phyloP scores from a whole-genome alignment of 2,113 vertebrate genomes.

The Terrapene triunguis region DNA sequence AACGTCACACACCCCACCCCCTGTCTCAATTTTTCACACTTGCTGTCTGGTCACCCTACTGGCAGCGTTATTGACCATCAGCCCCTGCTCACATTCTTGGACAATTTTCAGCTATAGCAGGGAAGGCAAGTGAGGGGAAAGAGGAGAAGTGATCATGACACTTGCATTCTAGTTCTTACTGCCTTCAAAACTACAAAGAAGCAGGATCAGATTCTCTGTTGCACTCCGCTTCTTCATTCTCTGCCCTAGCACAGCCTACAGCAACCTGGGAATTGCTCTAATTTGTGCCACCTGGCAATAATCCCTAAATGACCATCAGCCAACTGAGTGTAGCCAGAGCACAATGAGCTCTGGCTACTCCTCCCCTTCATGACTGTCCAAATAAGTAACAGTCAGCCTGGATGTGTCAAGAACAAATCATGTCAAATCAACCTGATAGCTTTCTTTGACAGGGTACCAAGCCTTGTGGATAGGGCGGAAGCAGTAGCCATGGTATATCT shows the following conservation, averaged over 20 bases:
- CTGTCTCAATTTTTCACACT: too few relatives aligned
- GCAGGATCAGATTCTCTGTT: not conserved
- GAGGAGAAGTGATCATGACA: not conserved
- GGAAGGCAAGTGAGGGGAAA: not conserved
- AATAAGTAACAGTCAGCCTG: too few relatives aligned
- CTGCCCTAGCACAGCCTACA: not conserved
- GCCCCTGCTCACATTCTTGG: not conserved
- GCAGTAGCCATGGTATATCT: too few relatives aligned
- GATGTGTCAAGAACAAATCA: too few relatives aligned
- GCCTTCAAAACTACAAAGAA: accelerated
- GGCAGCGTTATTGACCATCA: not conserved
- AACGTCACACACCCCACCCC: too few relatives aligned
- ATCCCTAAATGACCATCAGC: accelerated
- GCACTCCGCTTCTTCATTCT: not conserved
- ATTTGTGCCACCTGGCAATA: not conserved
- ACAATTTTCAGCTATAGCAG: not conserved
- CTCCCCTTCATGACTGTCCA: not conserved
- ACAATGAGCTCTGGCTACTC: not conserved
- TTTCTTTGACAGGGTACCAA: too few relatives aligned
- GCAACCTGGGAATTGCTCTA: not conserved
- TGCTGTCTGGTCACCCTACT: too few relatives aligned
- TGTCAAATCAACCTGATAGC: too few relatives aligned
- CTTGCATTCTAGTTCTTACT: not conserved
- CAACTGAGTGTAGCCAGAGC: accelerated
- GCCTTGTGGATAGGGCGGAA: too few relatives aligned